phyloP scores from a whole-genome alignment of 2,113 vertebrate genomes.

The Malurus alboscapulatus region DNA sequence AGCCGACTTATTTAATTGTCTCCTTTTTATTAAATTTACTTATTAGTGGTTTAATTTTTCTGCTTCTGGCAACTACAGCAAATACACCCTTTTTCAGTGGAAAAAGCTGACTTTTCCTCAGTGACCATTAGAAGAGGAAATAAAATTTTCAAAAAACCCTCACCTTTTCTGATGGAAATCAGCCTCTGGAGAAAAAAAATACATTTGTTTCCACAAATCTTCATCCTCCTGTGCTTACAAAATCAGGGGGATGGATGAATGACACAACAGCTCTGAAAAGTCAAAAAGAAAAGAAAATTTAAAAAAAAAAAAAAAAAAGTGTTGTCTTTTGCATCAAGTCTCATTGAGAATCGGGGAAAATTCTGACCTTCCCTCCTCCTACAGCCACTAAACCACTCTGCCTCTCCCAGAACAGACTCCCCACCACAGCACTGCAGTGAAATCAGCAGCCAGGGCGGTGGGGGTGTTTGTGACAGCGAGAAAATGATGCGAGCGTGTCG shows the following conservation, averaged over 20 bases:
- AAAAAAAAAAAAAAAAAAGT: rapidly evolving
- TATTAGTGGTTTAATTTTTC: neutral
- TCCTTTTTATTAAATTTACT: neutral
- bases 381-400: neutral
- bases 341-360: neutral
- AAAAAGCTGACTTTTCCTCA: neutral
- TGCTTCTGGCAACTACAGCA: neutral
- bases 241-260: too few species aligned
- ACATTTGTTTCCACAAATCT: neutral
- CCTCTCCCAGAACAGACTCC: neutral
- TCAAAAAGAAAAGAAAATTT: rapidly evolving
- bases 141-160: neutral
- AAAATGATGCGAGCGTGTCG: neutral
- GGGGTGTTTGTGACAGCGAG: neutral
- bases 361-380: neutral
- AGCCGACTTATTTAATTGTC: neutral
- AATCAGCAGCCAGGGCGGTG: neutral
- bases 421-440: neutral
- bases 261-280: neutral
- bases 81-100: neutral
- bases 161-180: neutral
- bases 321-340: neutral
- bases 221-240: neutral
- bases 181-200: neutral
- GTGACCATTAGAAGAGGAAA: neutral